A percentile compares a stretch with the other conserved stretches of the same genome.
Conservation (phyloP, 2,113 vertebrate species). For the Ceyx margarethae region DNA sequence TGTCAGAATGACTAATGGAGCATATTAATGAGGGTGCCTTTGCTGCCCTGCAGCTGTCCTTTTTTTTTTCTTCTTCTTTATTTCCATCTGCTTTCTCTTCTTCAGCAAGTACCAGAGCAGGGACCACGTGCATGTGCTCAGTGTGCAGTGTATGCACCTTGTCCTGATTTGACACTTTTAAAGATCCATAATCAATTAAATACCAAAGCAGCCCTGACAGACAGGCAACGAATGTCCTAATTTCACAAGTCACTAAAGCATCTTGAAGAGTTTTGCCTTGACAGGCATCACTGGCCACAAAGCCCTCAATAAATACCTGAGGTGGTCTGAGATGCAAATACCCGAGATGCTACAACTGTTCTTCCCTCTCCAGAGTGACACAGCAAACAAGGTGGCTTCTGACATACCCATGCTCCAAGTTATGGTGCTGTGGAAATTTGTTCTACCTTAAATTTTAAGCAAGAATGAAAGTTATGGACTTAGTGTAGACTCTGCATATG, state of each 20-base stretch:
- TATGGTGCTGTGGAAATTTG: neutral
- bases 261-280: neutral
- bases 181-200: neutral
- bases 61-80: neutral
- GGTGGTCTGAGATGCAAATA: constrained; percentile 2
- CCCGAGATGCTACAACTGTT: neutral
- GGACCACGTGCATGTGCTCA: neutral
- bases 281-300: neutral
- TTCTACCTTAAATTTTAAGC: neutral
- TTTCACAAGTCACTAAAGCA: neutral
- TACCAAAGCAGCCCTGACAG: neutral
- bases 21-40: neutral
- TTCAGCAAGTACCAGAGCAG: neutral
- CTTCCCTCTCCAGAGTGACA: neutral
- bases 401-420: neutral
- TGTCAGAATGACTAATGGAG: neutral
- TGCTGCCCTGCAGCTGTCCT: neutral
- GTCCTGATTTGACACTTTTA: neutral
- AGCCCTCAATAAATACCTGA: neutral
- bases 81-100: neutral
- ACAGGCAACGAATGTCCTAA: neutral
- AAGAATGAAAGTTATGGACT: neutral
- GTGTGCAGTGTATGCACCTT: neutral
- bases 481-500: neutral
- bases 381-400: neutral